Evolutionary conservation across 2,888 invertebrate species (phyloP).

Genomic region (Amphipoea oculea): DNA sequence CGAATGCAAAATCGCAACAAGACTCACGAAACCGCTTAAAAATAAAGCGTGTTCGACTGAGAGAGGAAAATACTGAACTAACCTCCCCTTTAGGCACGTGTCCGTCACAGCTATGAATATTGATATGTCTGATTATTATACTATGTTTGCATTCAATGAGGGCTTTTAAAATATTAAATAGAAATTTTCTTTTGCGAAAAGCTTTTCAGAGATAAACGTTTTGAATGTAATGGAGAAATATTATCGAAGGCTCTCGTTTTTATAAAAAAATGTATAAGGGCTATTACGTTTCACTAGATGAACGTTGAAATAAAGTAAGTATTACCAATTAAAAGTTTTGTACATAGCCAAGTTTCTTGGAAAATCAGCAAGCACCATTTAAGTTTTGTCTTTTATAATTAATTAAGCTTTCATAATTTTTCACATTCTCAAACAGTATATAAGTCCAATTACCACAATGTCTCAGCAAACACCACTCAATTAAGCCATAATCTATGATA

Average conservation of each 20-base stretch:
- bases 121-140: slow-evolving; percentile 78
- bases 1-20: slow-evolving; percentile 40
- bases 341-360: not conserved
- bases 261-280: not conserved
- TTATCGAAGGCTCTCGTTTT: not conserved
- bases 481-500: slow-evolving; percentile 45
- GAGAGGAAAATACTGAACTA: slow-evolving; percentile 44
- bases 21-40: slow-evolving; percentile 35
- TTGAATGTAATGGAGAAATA: not conserved
- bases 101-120: slow-evolving; percentile 78
- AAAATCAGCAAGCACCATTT: not conserved
- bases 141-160: slow-evolving; percentile 58
- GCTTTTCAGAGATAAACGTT: not conserved
- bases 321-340: not conserved
- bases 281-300: not conserved
- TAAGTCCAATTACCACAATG: slow-evolving; percentile 24
- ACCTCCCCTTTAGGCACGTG: slow-evolving; percentile 76
- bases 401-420: not conserved
- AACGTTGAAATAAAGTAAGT: not conserved
- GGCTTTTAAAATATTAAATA: slow-evolving; percentile 45
- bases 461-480: slow-evolving; percentile 40
- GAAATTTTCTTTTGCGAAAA: slow-evolving; percentile 17
- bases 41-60: slow-evolving; percentile 33
- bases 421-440: not conserved
- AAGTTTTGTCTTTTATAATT: not conserved